Percentiles rank a stretch among this genome's conserved stretches.
Evolutionary conservation across 2,888 invertebrate genomes (phyloP).

Genomic region (Drosophila atripex): DNA sequence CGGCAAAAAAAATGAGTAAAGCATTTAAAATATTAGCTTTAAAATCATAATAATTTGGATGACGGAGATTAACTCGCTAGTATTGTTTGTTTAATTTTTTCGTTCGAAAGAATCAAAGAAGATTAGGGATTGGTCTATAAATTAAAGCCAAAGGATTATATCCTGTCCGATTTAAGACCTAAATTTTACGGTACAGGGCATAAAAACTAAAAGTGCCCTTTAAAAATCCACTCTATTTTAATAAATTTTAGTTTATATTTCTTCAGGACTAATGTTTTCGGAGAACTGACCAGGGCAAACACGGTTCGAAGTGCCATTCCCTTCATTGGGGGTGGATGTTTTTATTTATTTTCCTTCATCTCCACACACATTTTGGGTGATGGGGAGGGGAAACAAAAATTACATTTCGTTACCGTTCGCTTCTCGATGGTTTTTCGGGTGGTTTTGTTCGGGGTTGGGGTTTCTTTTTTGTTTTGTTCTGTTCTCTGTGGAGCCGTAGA

Average conservation of each 20-base stretch:
- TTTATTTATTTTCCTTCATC: conserved; percentile 25
- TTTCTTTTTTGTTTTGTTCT: not conserved
- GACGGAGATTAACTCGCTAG: not conserved
- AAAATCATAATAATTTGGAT: not conserved
- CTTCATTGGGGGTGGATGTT: conserved; percentile 5
- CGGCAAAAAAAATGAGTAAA: not conserved
- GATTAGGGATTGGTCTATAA: not conserved
- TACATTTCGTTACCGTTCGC: conserved; percentile 61
- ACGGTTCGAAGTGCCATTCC: conserved; percentile 14
- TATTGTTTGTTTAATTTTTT: not conserved
- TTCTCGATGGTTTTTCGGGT: conserved; percentile 29
- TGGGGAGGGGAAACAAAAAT: conserved; percentile 57
- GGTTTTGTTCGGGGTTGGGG: conserved; percentile 15
- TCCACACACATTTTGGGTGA: not conserved
- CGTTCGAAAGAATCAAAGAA: not conserved
- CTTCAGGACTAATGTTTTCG: not conserved
- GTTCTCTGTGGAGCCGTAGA: not conserved
- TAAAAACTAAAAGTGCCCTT: too few species aligned
- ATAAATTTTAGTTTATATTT: too few species aligned
- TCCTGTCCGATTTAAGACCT: not conserved
- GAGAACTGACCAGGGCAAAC: conserved; percentile 27
- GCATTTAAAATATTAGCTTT: not conserved
- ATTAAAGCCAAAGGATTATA: too few species aligned
- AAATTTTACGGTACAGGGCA: not conserved
- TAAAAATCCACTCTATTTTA: too few species aligned